Evolutionary conservation across 2,888 invertebrate genomes (phyloP), one percentile per base, ranked within the genome.

Genomic region (Schrankia costaestrigalis): DNA sequence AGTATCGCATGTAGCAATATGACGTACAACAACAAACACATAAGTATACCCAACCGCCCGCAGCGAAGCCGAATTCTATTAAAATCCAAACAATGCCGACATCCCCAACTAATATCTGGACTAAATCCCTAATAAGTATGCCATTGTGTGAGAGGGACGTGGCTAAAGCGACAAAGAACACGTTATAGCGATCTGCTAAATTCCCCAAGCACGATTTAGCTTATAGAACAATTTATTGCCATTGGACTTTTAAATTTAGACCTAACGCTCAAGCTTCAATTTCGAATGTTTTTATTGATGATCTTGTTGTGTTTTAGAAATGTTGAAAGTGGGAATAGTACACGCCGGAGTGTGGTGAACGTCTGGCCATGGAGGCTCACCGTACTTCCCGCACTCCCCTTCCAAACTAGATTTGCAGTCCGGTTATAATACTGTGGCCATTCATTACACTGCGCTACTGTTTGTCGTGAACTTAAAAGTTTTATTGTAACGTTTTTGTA

Each of bases 111-210:
- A 86, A 86, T 87, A 87, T 85, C 87, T 85, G 87, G 82, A 86
- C 86, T 86, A 86, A 86, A 86, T 86, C 87, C 86, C 87, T 87
- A 86, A 87, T 87, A 87, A 87, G 87, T 87, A 86, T 85, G 85
- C 87, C 85, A 86, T 86, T 86, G 87, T 85, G 78, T 78, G 86
- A 84, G 85, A 86, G 87, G 80, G 87, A 84, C 82, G 79, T 72
- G 79, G 79, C 74, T 66, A 67, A 78, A 78, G 74, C 83, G 74
- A 85, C 86, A 86, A 87, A 87, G 86, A 84, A 82, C 85, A 83
- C 79, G 85, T 87, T 85, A 87, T 83, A 83, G 70, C 85, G 83
- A 86, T 86, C 81, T 79, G 76, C 60, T 59, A 51, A 50, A 54
- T 44, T 22, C 15, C 29, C 26, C 21, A 35, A 34, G 35, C 31